Conservation (phyloP, 1,140 invertebrate species). For the Mizuhopecten yessoensis region DNA sequence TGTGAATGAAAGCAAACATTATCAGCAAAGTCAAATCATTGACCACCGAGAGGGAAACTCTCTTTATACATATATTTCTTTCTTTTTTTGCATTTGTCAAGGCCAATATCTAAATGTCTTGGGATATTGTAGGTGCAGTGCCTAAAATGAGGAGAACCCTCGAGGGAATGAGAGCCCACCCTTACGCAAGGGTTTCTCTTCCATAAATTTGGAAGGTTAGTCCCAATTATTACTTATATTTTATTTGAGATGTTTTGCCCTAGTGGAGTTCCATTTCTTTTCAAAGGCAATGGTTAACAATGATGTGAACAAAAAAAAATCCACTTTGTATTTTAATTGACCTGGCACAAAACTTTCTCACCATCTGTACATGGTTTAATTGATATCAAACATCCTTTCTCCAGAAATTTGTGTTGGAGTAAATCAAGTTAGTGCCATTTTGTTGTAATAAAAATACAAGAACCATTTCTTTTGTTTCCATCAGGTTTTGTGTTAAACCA, state of each 20-base stretch:
- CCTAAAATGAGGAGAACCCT: constrained; percentile 77
- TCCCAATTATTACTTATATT: constrained; percentile 54
- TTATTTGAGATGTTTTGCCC: background rate
- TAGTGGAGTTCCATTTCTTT: background rate
- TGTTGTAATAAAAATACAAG: no score
- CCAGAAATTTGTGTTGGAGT: no score
- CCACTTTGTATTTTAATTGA: constrained; percentile 49
- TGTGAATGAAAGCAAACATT: background rate
- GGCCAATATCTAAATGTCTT: constrained; percentile 56
- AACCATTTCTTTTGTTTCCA: background rate
- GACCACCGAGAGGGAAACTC: background rate
- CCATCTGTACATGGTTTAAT: background rate
- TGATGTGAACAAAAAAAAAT: background rate
- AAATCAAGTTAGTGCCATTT: no score
- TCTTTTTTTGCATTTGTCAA: constrained; percentile 36
- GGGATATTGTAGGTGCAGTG: constrained; percentile 77
- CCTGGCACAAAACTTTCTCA: constrained; percentile 33
- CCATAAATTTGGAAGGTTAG: constrained; percentile 77
- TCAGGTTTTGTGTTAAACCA: background rate
- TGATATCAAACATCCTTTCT: background rate
- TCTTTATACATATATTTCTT: constrained; percentile 43
- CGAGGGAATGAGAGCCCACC: constrained; percentile 77
- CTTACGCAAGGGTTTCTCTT: constrained; percentile 77
- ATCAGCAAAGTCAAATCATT: background rate
- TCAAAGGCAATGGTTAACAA: background rate